Evolutionary conservation across 1,140 invertebrate species (phyloP).

Genomic region (Vollenhovia emeryi): DNA sequence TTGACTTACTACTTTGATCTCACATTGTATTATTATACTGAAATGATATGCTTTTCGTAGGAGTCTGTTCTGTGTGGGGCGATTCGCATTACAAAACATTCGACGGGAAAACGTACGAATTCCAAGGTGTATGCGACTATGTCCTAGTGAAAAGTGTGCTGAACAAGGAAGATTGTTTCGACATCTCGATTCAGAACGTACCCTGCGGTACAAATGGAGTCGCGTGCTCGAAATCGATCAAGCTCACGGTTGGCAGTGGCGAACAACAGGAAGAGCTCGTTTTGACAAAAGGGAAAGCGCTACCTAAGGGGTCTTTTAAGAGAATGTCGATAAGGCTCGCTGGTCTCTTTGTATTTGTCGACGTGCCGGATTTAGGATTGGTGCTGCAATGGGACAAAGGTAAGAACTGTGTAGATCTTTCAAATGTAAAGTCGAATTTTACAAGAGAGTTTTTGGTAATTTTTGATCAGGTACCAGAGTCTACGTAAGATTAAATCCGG

Average conservation of each 20-base stretch:
- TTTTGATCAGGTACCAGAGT: conserved; percentile 88
- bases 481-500: conserved; percentile 91
- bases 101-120: conserved; percentile 93
- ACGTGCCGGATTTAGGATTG: conserved; percentile 91
- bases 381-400: conserved; percentile 94
- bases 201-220: conserved; percentile 94
- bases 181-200: conserved; percentile 91
- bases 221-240: conserved; percentile 94
- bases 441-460: conserved; percentile 14
- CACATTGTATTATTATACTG: conserved; percentile 7
- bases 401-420: not conserved
- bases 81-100: conserved; percentile 95
- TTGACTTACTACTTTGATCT: not conserved
- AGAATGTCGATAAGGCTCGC: conserved; percentile 86
- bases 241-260: conserved; percentile 86
- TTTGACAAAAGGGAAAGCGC: conserved; percentile 85
- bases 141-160: conserved; percentile 90
- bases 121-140: conserved; percentile 95
- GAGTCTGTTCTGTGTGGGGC: conserved; percentile 92
- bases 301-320: conserved; percentile 72
- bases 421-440: not conserved
- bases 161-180: conserved; percentile 88
- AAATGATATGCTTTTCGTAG: conserved; percentile 81
- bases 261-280: conserved; percentile 87
- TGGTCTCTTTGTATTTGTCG: conserved; percentile 92